Evolutionary conservation across 2,888 invertebrate species (phyloP).

Genomic region (Eucriotettix oculatus): DNA sequence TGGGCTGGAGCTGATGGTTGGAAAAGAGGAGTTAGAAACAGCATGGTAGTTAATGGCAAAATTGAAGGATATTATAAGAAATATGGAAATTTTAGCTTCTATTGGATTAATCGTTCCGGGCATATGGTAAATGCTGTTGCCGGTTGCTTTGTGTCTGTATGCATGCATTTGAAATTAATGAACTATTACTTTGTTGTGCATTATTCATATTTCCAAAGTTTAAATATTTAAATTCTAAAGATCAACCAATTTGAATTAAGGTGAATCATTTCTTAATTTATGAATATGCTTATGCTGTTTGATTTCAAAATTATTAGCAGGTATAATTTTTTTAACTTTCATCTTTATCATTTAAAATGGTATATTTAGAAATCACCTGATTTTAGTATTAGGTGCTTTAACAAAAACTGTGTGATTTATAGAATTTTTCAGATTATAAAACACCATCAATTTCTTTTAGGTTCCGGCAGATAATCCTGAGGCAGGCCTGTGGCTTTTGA

Average conservation of each 20-base stretch:
- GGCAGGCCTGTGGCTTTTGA: constrained; percentile 46
- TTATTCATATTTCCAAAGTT: too few species aligned
- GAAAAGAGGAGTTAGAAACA: constrained; percentile 32
- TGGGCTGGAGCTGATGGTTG: constrained; percentile 46
- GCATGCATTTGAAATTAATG: too few species aligned
- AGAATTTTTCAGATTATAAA: neutral
- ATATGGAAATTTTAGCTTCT: constrained; percentile 51
- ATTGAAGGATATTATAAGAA: constrained; percentile 58
- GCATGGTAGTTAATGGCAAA: constrained; percentile 39
- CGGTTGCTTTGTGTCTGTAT: too few species aligned
- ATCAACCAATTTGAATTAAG: neutral
- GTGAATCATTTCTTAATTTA: too few species aligned
- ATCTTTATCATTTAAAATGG: too few species aligned
- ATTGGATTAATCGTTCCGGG: constrained; percentile 63
- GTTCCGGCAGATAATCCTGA: constrained; percentile 56
- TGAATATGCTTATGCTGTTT: too few species aligned
- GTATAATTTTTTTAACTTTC: too few species aligned
- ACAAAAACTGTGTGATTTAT: neutral
- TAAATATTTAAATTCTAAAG: too few species aligned
- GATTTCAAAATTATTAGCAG: too few species aligned
- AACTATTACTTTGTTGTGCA: too few species aligned
- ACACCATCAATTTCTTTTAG: constrained; percentile 23
- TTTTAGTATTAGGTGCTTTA: too few species aligned
- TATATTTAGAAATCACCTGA: too few species aligned
- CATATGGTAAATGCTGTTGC: constrained; percentile 45